These are phyloP conservation scores for Strigamia transsilvanica DNA, from an alignment of 2,888 invertebrate species.

Conservation along the genomic window DNA sequence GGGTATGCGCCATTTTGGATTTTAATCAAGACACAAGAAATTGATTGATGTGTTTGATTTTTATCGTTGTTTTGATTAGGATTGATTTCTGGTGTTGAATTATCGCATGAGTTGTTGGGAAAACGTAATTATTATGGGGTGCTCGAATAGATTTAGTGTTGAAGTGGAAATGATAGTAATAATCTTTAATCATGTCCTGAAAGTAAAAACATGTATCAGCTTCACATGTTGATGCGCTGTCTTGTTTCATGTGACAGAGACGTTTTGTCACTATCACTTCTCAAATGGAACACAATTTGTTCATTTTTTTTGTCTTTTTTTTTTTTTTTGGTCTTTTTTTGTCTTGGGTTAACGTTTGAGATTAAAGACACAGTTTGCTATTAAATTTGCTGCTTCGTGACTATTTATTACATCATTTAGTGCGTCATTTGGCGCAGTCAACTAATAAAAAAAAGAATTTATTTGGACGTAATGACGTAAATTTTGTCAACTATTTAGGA, in stretches of 20 bases:
- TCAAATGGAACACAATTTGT: conserved; percentile 15
- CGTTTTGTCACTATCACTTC: background rate
- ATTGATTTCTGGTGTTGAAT: no score
- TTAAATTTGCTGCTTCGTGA: background rate
- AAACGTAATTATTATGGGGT: no score
- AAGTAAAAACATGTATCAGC: background rate
- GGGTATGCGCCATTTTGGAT: no score
- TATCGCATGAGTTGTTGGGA: no score
- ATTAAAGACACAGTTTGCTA: conserved; percentile 14
- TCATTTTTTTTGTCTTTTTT: no score
- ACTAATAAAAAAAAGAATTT: conserved; percentile 5
- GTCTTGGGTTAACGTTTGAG: background rate
- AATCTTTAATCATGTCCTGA: no score
- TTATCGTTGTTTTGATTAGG: no score
- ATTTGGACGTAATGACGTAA: background rate
- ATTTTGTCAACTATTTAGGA: conserved; percentile 5
- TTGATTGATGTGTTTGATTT: no score
- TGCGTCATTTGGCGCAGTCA: conserved; percentile 7
- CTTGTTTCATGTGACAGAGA: background rate
- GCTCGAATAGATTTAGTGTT: no score
- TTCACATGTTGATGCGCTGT: background rate
- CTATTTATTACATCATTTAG: conserved; percentile 9
- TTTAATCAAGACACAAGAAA: no score
- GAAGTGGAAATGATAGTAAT: no score
- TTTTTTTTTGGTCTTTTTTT: no score